Percentiles rank a stretch among this genome's conserved stretches.
These are phyloP conservation scores for Zaprionus kolodkinae DNA, from an alignment of 1,140 invertebrate species.

Conservation along the genomic window DNA sequence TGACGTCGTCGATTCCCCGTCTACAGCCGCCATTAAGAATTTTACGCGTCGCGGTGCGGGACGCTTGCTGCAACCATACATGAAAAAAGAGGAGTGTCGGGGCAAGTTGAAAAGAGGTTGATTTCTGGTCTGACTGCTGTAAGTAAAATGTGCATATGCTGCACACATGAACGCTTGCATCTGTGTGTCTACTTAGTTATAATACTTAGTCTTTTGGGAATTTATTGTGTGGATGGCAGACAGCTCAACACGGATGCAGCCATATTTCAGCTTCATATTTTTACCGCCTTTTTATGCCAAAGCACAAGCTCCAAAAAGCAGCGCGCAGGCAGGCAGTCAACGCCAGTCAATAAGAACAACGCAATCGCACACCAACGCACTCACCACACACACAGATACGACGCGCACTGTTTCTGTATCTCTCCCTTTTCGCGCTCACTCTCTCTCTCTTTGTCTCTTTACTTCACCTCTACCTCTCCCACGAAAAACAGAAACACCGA, in stretches of 20 bases:
- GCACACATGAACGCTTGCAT: slow-evolving; percentile 9
- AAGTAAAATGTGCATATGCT: slow-evolving; percentile 46
- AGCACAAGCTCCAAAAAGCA: slow-evolving; percentile 57
- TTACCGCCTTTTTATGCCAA: slow-evolving; percentile 72
- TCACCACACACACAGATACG: slow-evolving; percentile 41
- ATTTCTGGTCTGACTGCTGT: slow-evolving; percentile 50
- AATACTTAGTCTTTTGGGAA: slow-evolving; percentile 16
- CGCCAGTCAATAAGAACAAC: slow-evolving; percentile 74
- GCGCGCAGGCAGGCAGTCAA: slow-evolving; percentile 40
- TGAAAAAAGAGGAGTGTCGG: slow-evolving; percentile 51
- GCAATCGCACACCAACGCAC: slow-evolving; percentile 55
- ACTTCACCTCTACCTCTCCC: slow-evolving; percentile 36
- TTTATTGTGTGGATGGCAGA: slow-evolving; percentile 1
- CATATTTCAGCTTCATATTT: slow-evolving; percentile 56
- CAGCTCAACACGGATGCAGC: slow-evolving; percentile 33
- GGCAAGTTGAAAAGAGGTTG: slow-evolving; percentile 41
- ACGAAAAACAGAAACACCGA: slow-evolving; percentile 47
- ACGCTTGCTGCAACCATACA: slow-evolving; percentile 44
- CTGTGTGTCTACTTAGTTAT: slow-evolving; percentile 3
- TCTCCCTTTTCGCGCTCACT: slow-evolving; percentile 28
- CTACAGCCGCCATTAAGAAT: slow-evolving; percentile 45
- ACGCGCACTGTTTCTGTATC: slow-evolving; percentile 51
- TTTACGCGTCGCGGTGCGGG: slow-evolving; percentile 38
- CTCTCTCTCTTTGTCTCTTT: slow-evolving; percentile 25
- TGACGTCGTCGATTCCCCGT: slow-evolving; percentile 8